These are phyloP conservation scores for Sebastes wilsoni DNA, from an alignment of 2,797 vertebrate species.

Conservation along the genomic window DNA sequence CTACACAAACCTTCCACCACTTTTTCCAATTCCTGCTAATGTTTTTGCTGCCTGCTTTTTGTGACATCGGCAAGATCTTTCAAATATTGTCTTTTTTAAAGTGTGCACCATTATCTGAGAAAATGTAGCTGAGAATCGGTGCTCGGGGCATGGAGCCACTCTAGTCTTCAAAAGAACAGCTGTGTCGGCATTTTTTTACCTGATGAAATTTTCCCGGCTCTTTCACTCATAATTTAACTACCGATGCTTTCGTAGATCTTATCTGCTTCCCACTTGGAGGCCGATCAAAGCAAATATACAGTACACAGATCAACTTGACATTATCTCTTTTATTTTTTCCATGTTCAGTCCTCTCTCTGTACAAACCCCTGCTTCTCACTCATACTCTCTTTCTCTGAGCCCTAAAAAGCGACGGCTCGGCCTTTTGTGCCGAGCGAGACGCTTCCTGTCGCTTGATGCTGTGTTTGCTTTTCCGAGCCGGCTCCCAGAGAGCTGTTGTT, in stretches of 20 bases:
- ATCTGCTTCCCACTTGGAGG: neutral
- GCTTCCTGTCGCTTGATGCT: slow-evolving; percentile 82
- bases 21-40: neutral
- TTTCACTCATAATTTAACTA: neutral
- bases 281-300: neutral
- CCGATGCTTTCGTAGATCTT: neutral
- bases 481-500: slow-evolving; percentile 76
- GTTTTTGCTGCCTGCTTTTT: neutral
- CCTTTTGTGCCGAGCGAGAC: slow-evolving; percentile 76
- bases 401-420: slow-evolving; percentile 59
- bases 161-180: neutral
- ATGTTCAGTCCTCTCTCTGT: slow-evolving; percentile 19
- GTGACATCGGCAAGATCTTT: neutral
- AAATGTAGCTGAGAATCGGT: neutral
- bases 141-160: neutral
- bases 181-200: neutral
- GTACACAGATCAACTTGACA: neutral
- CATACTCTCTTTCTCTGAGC: slow-evolving; percentile 45
- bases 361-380: slow-evolving; percentile 30
- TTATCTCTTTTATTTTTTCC: neutral
- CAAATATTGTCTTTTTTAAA: neutral
- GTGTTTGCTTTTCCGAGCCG: slow-evolving; percentile 84
- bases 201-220: neutral
- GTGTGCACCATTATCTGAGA: neutral
- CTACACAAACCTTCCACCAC: neutral